Conservation (phyloP, 2,888 invertebrate genomes). For the Hoplodrina ambigua region DNA sequence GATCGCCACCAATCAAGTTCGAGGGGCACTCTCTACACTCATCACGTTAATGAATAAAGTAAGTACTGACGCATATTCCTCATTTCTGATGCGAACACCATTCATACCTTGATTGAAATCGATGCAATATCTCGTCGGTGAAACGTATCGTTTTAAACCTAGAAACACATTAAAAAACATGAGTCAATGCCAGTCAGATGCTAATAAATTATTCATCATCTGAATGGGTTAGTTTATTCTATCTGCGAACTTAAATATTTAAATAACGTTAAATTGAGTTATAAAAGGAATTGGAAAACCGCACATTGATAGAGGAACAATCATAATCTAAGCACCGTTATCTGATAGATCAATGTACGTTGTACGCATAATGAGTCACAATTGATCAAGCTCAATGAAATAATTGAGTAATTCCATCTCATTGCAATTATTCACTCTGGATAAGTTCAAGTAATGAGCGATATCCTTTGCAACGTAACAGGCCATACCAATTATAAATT, state of each 20-base stretch:
- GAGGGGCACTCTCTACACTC: slow-evolving; percentile 91
- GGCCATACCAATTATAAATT: slow-evolving; percentile 52
- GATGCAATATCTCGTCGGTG: slow-evolving; percentile 19
- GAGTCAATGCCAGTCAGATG: slow-evolving; percentile 53
- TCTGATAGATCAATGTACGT: slow-evolving; percentile 46
- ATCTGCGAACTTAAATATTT: slow-evolving; percentile 32
- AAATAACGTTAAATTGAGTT: slow-evolving; percentile 14
- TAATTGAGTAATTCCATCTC: slow-evolving; percentile 53
- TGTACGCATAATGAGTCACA: slow-evolving; percentile 27
- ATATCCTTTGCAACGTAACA: slow-evolving; percentile 64
- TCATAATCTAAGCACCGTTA: slow-evolving; percentile 15
- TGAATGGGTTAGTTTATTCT: slow-evolving; percentile 43
- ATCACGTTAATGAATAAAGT: slow-evolving; percentile 91
- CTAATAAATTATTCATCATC: slow-evolving; percentile 65
- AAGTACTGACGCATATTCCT: slow-evolving; percentile 62
- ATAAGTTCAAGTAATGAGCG: slow-evolving; percentile 63
- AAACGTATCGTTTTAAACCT: slow-evolving; percentile 49
- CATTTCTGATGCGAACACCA: slow-evolving; percentile 21
- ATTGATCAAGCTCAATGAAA: slow-evolving; percentile 58
- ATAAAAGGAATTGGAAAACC: slow-evolving; percentile 15
- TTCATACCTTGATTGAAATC: slow-evolving; percentile 16
- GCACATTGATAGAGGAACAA: slow-evolving; percentile 1
- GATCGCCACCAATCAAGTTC: slow-evolving; percentile 91
- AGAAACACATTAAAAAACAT: slow-evolving; percentile 61
- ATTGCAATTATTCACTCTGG: slow-evolving; percentile 65